Base-by-base conservation (phyloP, 2,888 invertebrate species). In the Orthosia incerta region DNA sequence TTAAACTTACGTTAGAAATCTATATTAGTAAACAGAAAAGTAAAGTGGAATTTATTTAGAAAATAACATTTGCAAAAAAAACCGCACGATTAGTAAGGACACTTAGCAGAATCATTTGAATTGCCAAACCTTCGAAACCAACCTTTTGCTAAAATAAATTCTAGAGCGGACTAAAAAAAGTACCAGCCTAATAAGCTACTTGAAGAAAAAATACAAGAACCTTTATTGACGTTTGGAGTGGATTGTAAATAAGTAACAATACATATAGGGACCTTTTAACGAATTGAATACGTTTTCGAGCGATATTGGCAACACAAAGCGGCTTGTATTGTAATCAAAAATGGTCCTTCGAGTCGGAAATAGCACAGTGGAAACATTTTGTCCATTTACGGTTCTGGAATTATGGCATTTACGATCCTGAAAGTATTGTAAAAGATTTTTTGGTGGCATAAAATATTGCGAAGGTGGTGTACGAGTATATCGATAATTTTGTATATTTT, bases 311-410 rank as follows among this genome's bases (percentile, higher is more conserved):
- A 45, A 77, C 60, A 80, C 72, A 73, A 76, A 81, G 70, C 39
- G 74, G 77, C 60, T 59, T 71, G 77, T 85, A 60, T 83, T 75
- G 72, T 86, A 67, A 80, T 83, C 65, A 69, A 56, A 83, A 84
- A 77, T 68, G 63, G 57, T 65, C 16, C 15, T 16, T 56, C 20
- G 46, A 59, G 3, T 68, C 56, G 67, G 50, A 53, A 67, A 75
- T 75, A 56, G 64, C 39, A 51, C 65, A 48, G 57, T 62, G 51
- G 20, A n/a, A 68, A 65, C 53, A 57, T 68, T 79, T 71, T 26
- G 7, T 56, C 39, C 56, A 18, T 9, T 61, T 26, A 45, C 20
- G 23, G 12, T 31, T 11, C 48, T n/a, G 18, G n/a, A 70, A 69
- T 56, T 39, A 31, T 55, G 46, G 31, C 50, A 46, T 66, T 74